These are phyloP conservation scores for Protophormia terraenovae DNA, from an alignment of 2,888 invertebrate species.

Conservation along the genomic window DNA sequence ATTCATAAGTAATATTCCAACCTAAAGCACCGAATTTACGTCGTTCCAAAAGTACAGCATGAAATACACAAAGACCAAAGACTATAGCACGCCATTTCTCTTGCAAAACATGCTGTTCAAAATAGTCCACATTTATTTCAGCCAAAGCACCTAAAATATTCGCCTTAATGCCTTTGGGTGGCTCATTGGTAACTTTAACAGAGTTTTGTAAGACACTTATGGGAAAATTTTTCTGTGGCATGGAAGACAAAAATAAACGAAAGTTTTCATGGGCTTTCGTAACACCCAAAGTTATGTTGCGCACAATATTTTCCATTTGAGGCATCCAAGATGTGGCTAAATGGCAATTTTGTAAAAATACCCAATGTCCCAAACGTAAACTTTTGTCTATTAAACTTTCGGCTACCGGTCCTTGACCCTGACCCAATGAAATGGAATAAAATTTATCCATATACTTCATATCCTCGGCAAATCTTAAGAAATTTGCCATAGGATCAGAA, in stretches of 20 bases:
- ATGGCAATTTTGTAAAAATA: constrained; percentile 96
- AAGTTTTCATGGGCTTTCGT: constrained; percentile 87
- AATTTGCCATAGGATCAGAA: constrained; percentile 92
- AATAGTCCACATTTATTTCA: constrained; percentile 89
- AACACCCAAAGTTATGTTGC: constrained; percentile 86
- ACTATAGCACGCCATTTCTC: constrained; percentile 89
- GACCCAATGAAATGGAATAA: constrained; percentile 92
- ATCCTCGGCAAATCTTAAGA: constrained; percentile 90
- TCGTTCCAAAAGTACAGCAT: constrained; percentile 95
- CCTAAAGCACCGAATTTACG: constrained; percentile 95
- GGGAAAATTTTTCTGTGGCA: constrained; percentile 93
- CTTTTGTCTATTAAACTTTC: constrained; percentile 89
- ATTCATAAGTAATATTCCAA: constrained; percentile 97
- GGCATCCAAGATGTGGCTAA: constrained; percentile 97
- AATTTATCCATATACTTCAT: constrained; percentile 87
- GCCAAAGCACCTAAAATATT: constrained; percentile 92
- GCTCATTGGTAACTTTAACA: constrained; percentile 96
- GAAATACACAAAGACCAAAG: constrained; percentile 94
- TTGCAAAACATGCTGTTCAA: constrained; percentile 88
- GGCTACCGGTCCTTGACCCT: constrained; percentile 94
- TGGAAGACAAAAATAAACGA: constrained; percentile 93
- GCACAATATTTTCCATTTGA: constrained; percentile 89
- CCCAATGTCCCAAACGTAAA: constrained; percentile 90
- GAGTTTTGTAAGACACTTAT: constrained; percentile 95
- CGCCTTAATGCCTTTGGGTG: constrained; percentile 94